Conservation (phyloP, 2,888 invertebrate species). For the Gryllus longicercus region DNA sequence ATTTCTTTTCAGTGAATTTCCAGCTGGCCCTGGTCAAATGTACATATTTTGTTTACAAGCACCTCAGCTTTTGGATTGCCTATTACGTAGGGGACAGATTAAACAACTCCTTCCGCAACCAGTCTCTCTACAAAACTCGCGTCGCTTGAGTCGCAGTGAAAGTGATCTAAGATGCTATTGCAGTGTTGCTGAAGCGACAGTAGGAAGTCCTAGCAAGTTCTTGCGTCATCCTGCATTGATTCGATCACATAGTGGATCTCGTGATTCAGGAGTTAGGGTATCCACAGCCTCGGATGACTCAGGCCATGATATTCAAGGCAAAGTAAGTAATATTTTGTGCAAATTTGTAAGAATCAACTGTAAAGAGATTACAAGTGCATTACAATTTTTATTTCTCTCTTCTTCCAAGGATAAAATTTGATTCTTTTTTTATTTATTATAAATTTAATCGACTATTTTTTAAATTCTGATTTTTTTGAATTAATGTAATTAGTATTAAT, state of each 20-base stretch:
- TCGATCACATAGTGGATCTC: slow-evolving; percentile 43
- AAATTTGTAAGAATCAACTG: no score
- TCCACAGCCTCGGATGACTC: slow-evolving; percentile 47
- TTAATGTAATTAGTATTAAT: no score
- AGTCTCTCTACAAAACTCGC: slow-evolving; percentile 38
- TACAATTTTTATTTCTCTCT: no score
- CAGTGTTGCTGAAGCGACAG: not conserved
- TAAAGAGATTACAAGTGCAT: no score
- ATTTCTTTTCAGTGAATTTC: slow-evolving; percentile 48
- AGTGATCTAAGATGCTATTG: slow-evolving; percentile 46
- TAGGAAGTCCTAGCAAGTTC: not conserved
- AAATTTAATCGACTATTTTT: no score
- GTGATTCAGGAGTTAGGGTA: slow-evolving; percentile 46
- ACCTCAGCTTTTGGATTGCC: slow-evolving; percentile 48
- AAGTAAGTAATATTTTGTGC: slow-evolving; percentile 37
- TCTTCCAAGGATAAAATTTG: no score
- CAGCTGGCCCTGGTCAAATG: slow-evolving; percentile 54
- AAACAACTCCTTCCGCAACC: slow-evolving; percentile 30
- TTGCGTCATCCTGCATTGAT: slow-evolving; percentile 18
- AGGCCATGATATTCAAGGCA: slow-evolving; percentile 42
- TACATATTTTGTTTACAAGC: slow-evolving; percentile 52
- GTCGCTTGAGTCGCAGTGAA: slow-evolving; percentile 53
- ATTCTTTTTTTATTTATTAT: no score
- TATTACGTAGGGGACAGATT: slow-evolving; percentile 39
- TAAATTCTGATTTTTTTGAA: no score